Evolutionary conservation across 2,113 vertebrate species (phyloP).

Genomic region (Cisticola juncidis): DNA sequence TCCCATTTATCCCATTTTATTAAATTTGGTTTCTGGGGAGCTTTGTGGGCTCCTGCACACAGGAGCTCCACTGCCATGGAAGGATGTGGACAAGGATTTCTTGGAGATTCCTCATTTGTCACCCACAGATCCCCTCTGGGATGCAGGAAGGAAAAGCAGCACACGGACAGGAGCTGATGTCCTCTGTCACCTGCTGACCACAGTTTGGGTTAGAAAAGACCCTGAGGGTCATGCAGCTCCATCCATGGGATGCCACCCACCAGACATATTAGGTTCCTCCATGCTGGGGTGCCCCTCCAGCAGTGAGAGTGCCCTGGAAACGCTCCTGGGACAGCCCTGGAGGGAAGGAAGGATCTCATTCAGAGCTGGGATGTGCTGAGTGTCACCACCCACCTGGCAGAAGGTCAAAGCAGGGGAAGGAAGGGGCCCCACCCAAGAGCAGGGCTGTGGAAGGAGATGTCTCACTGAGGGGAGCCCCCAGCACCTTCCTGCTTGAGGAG

Average conservation of each 20-base stretch:
- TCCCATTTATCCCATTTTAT: background rate
- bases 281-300: background rate
- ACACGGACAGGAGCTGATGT: accelerated
- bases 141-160: background rate
- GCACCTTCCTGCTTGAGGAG: accelerated
- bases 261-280: background rate
- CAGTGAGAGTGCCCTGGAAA: background rate
- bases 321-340: background rate
- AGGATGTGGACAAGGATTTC: background rate
- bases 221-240: background rate
- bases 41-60: background rate
- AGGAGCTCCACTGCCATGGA: background rate
- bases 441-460: background rate
- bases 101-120: background rate
- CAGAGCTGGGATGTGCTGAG: background rate
- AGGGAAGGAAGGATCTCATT: background rate
- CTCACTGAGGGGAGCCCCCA: background rate
- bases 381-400: background rate
- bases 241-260: background rate
- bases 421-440: background rate
- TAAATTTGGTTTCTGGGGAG: background rate
- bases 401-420: accelerated
- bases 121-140: background rate
- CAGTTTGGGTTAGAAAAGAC: background rate
- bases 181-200: background rate